Percentiles rank a stretch among this genome's conserved stretches.
These are phyloP conservation scores for Patiria miniata DNA, from an alignment of 35 echinoderm and acorn worm genomes.

Conservation along the genomic window DNA sequence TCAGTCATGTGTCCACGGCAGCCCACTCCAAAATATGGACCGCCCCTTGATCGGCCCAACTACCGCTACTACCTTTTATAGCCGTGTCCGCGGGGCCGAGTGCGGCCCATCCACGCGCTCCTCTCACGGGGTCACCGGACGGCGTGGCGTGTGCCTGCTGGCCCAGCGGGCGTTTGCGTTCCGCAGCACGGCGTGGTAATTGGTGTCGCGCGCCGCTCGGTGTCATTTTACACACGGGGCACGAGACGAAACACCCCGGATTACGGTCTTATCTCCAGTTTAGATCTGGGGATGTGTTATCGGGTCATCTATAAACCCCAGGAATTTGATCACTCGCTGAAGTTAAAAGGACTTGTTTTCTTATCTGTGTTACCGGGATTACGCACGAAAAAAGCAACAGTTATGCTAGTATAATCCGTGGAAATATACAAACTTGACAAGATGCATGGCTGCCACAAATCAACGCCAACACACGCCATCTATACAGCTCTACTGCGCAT, in stretches of 20 bases:
- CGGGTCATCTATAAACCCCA: background rate
- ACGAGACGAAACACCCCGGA: background rate
- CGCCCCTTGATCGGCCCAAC: background rate
- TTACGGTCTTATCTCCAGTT: background rate
- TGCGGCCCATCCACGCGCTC: background rate
- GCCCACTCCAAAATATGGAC: background rate
- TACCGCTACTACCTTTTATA: slow-evolving; percentile 12
- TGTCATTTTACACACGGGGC: background rate
- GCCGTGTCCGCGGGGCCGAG: background rate
- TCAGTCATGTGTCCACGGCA: too few species aligned
- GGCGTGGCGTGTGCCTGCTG: slow-evolving; percentile 15
- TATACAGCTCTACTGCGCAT: too few species aligned
- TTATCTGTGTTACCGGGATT: too few species aligned
- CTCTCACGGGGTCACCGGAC: background rate
- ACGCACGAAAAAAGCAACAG: too few species aligned
- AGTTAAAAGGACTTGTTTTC: too few species aligned
- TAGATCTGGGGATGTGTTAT: background rate
- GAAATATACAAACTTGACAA: too few species aligned
- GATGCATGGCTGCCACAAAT: too few species aligned
- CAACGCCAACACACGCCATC: too few species aligned
- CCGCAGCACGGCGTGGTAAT: background rate
- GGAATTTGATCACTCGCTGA: too few species aligned
- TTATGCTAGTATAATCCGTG: too few species aligned
- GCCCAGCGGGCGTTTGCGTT: background rate
- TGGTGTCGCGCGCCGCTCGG: slow-evolving; percentile 10